Evolutionary conservation across 2,888 invertebrate genomes (phyloP), one percentile per base, ranked within the genome.

Genomic region (Meiosimyza platycephala): DNA sequence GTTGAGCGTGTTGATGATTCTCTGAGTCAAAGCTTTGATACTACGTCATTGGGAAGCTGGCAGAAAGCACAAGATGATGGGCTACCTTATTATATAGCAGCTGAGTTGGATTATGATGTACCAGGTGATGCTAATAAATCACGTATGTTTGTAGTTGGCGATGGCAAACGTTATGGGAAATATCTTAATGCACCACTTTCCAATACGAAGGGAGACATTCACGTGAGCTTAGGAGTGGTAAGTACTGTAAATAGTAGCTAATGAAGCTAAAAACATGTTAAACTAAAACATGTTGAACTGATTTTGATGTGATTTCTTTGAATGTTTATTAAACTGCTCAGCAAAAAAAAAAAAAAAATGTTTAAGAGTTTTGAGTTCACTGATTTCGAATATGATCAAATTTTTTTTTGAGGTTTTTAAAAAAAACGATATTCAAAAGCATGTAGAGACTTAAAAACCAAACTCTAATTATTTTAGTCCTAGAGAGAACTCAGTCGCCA

Each of bases 21-120:
- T 69, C 89, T 91, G 71, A 90, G 89, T 77, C 92, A 90, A 85
- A 90, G 90, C 22, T 93, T 91, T 81, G 91, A 90, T 76, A 88
- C 87, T 71, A 90, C 90, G 51, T 89, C 89, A 68, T 88, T 92
- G 16, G 90, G 90, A n/a, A 90, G 92, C 81, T 92, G 91, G 86
- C 87, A 91, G 72, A 90, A 90, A 79, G 92, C 96, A 0, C 88
- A 88, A 68, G 89, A 90, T 57, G 90, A 93, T 75, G 93, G 92
- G 0, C 85, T 92, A 6, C 91, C 92, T 3, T 96, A 94, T 84
- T 97, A 97, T 82, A 92, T 96, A 48, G 90, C 95, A 7, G 96
- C 94, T 0, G 94, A 95, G 85, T 87, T 97, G 74, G 90, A 91
- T 71, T 91, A 93, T 28, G 89, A 91, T 77, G 77, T 79, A 0